Evolutionary conservation across 2,888 invertebrate species (phyloP), one percentile per base, ranked within the genome.

Genomic region (Abrostola triplasia): DNA sequence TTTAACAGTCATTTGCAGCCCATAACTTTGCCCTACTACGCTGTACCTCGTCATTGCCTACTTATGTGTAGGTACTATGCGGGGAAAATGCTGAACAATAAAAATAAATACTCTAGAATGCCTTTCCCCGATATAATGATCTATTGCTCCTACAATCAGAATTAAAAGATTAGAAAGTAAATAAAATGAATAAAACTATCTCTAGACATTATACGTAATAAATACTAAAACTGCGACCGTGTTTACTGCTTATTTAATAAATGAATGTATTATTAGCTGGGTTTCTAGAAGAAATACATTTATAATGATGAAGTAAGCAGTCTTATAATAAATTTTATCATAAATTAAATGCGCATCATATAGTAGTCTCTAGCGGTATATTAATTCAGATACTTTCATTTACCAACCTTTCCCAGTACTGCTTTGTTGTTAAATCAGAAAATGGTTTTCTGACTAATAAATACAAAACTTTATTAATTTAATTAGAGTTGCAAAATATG

Each of bases 1-100:
- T 83, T 83, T 80, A 79, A 81, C 79, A 77, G 74, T 76, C 77
- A 79, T 78, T 82, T 75, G 64, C 77, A 74, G 73, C 60, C 65
- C 62, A 64, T 56, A 58, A 61, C 24, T 47, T 13, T 24, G 24
- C 24, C 9, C 13, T 47, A 9, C 44, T 24, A 8, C 13, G 44
- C 24, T 13, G 24, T 47, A 1, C 1, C 0, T 13, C 7, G 4
- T 47, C 24, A 47, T 40, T 5, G 8, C 13, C 8, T 47, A 8
- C 6, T 6, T 6, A 40, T n/a, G n/a, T 11, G 55, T 63, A 52
- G 13, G 51, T 52, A 36, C 9, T 8, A 41, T 35, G 58, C 65
- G 57, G 59, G 61, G 63, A 52, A 62, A 69, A 67, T 62, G 61
- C 62, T 64, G 42, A 65, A 67, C 67, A 70, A 74, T 70, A 58